Conservation (phyloP, 2,888 invertebrate genomes). For the Epinotia demarniana region DNA sequence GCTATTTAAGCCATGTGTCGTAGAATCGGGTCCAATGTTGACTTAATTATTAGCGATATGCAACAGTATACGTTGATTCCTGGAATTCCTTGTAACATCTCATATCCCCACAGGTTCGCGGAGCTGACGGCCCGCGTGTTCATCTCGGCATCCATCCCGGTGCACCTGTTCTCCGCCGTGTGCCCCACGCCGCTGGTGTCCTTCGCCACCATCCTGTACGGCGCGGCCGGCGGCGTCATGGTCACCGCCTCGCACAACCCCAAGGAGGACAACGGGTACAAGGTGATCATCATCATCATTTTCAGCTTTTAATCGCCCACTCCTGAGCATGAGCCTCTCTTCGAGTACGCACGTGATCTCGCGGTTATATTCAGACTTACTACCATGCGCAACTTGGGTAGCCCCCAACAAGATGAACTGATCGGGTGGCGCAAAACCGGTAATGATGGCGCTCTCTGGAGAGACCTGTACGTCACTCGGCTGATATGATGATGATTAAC, state of each 20-base stretch:
- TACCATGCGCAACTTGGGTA: conserved; percentile 82
- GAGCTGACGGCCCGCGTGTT: conserved; percentile 94
- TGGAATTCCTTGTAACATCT: no score
- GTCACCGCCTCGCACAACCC: conserved; percentile 98
- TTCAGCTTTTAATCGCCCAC: conserved; percentile 86
- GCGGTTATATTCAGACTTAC: no score
- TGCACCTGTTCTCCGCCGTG: conserved; percentile 91
- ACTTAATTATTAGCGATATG: no score
- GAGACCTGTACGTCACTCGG: no score
- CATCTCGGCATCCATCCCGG: conserved; percentile 88
- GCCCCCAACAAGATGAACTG: conserved; percentile 88
- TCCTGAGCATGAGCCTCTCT: no score
- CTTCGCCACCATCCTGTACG: conserved; percentile 90
- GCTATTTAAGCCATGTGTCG: no score
- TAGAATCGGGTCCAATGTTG: no score
- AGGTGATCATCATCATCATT: conserved; percentile 80
- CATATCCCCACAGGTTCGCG: conserved; percentile 88
- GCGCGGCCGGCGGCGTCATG: conserved; percentile 95
- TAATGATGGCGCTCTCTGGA: no score
- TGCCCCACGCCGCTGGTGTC: conserved; percentile 98
- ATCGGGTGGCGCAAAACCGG: no score
- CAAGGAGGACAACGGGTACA: conserved; percentile 98
- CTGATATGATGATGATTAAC: no score
- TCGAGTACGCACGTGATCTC: no score
- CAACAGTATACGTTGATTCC: no score